Conservation (phyloP, 2,797 vertebrate genomes). For the Fundulus diaphanus region DNA sequence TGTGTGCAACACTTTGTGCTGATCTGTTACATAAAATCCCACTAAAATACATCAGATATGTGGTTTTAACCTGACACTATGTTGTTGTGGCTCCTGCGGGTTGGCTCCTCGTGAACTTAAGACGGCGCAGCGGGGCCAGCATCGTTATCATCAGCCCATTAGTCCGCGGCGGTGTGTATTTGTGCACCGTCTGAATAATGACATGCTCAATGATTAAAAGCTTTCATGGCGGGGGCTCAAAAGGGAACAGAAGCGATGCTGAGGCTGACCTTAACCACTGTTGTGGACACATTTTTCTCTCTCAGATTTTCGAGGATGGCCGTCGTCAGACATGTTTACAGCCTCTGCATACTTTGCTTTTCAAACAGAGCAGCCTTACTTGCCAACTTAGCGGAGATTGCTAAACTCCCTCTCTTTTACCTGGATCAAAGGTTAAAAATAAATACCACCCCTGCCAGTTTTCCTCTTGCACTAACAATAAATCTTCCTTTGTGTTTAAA, state of each 20-base stretch:
- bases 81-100: neutral
- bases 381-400: neutral
- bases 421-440: constrained; percentile 26
- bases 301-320: neutral
- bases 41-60: neutral
- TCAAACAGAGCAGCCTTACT: constrained; percentile 16
- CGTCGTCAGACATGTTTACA: neutral
- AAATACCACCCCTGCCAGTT: constrained; percentile 20
- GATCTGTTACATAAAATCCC: neutral
- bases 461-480: neutral
- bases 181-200: constrained; percentile 12
- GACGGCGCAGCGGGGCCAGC: constrained; percentile 21
- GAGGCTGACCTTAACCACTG: neutral
- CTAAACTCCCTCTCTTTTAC: constrained; percentile 21
- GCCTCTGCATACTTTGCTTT: neutral
- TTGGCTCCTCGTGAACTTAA: constrained; percentile 11
- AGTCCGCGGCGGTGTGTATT: constrained; percentile 10
- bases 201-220: constrained; percentile 30
- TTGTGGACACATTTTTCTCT: neutral
- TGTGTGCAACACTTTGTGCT: neutral
- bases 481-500: constrained; percentile 39
- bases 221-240: constrained; percentile 8
- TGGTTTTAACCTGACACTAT: neutral
- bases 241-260: constrained; percentile 3
- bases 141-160: constrained; percentile 42